A percentile compares a stretch with the other conserved stretches of the same genome.
These are phyloP conservation scores for Laupala kohalensis DNA, from an alignment of 1,140 invertebrate species.

Conservation along the genomic window DNA sequence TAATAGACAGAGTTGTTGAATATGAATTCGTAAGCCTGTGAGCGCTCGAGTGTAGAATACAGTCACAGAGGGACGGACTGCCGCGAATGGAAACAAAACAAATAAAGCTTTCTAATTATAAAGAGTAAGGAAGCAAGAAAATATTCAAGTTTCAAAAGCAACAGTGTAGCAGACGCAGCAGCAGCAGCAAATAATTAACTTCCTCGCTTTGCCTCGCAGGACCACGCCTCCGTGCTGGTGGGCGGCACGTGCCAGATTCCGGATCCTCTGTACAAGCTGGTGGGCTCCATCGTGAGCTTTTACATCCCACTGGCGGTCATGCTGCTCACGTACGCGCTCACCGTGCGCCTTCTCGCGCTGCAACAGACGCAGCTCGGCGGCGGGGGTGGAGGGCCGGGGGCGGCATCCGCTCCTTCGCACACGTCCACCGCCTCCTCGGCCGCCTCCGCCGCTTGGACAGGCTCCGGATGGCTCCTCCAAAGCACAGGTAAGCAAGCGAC, in stretches of 20 bases:
- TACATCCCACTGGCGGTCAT: slow-evolving; percentile 91
- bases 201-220: slow-evolving; percentile 35
- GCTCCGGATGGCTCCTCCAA: slow-evolving; percentile 37
- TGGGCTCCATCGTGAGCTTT: slow-evolving; percentile 88
- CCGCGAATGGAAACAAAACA: no score
- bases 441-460: not conserved
- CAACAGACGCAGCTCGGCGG: slow-evolving; percentile 59
- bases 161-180: no score
- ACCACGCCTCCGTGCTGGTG: slow-evolving; percentile 63
- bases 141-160: no score
- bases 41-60: no score
- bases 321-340: slow-evolving; percentile 84
- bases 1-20: no score
- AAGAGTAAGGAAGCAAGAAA: no score
- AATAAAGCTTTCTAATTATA: no score
- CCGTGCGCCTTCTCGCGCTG: slow-evolving; percentile 64
- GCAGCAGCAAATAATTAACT: no score
- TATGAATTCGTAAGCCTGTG: no score
- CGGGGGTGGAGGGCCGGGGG: slow-evolving; percentile 16
- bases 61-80: no score
- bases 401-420: not conserved
- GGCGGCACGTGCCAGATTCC: slow-evolving; percentile 73
- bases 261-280: slow-evolving; percentile 77
- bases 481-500: slow-evolving; percentile 43
- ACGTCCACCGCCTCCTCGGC: not conserved